Conservation (phyloP, 2,888 invertebrate species). For the Macaria liturata region DNA sequence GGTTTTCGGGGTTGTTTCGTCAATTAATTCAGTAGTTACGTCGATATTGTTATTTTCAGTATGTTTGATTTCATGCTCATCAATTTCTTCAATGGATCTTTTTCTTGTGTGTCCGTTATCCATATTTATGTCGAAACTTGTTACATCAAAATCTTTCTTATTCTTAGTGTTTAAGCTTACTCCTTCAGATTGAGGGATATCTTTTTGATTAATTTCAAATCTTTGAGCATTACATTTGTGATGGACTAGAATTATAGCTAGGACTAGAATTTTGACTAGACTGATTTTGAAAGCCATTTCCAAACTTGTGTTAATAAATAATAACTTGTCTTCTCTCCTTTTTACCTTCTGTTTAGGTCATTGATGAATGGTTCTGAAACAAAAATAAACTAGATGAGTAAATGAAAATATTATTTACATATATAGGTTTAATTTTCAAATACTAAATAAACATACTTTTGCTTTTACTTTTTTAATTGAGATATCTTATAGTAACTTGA, state of each 20-base stretch:
- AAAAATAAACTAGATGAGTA: constrained; percentile 4
- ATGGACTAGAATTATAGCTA: constrained; percentile 9
- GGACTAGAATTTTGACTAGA: constrained; percentile 23
- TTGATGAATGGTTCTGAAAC: constrained; percentile 23
- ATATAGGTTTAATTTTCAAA: too few species aligned
- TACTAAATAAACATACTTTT: too few species aligned
- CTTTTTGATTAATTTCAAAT: not conserved
- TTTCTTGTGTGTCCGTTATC: not conserved
- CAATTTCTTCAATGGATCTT: not conserved
- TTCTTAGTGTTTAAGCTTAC: not conserved
- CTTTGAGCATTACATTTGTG: constrained; percentile 9
- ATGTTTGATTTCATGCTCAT: not conserved
- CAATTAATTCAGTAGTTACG: not conserved
- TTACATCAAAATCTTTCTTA: not conserved
- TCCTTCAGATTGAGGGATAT: not conserved
- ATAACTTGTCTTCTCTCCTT: not conserved
- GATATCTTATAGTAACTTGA: too few species aligned
- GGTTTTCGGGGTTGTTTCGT: too few species aligned
- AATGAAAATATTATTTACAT: too few species aligned
- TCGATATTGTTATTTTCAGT: not conserved
- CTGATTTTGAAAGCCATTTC: constrained; percentile 14
- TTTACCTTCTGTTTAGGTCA: not conserved
- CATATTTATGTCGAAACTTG: not conserved
- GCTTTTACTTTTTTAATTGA: too few species aligned
- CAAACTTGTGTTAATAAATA: not conserved